Percentiles rank a stretch among this genome's conserved stretches.
These are phyloP conservation scores for Onchidella celtica DNA, from an alignment of 2,888 invertebrate genomes.

Conservation along the genomic window DNA sequence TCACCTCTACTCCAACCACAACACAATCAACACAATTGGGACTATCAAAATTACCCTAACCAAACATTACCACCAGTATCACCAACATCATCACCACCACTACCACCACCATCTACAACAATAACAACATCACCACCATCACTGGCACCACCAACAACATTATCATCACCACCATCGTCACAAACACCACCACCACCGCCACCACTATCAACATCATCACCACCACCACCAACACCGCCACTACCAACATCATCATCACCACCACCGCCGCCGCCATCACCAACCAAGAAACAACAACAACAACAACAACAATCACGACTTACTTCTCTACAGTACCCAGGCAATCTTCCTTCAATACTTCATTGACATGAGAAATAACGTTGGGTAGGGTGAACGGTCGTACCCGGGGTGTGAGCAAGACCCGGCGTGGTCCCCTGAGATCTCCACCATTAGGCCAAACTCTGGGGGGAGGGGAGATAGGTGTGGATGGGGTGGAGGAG, in stretches of 20 bases:
- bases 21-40: too few relatives aligned
- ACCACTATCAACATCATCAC: background rate
- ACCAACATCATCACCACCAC: slow-evolving; percentile 4
- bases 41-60: background rate
- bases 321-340: slow-evolving; percentile 49
- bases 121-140: background rate
- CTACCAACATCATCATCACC: background rate
- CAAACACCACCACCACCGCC: background rate
- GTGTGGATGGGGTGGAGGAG: too few relatives aligned
- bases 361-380: slow-evolving; percentile 43
- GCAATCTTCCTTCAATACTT: slow-evolving; percentile 43
- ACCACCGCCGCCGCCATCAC: background rate
- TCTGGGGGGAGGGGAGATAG: slow-evolving; percentile 24
- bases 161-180: background rate
- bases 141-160: background rate
- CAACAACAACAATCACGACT: too few relatives aligned
- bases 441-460: slow-evolving; percentile 51
- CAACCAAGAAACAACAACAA: background rate
- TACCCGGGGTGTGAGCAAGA: slow-evolving; percentile 37
- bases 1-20: too few relatives aligned
- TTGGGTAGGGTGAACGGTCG: slow-evolving; percentile 37
- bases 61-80: too few relatives aligned
- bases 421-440: slow-evolving; percentile 30
- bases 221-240: background rate
- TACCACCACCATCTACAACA: slow-evolving; percentile 11